Conservation (phyloP, 2,113 vertebrate species). For the Nestor notabilis region DNA sequence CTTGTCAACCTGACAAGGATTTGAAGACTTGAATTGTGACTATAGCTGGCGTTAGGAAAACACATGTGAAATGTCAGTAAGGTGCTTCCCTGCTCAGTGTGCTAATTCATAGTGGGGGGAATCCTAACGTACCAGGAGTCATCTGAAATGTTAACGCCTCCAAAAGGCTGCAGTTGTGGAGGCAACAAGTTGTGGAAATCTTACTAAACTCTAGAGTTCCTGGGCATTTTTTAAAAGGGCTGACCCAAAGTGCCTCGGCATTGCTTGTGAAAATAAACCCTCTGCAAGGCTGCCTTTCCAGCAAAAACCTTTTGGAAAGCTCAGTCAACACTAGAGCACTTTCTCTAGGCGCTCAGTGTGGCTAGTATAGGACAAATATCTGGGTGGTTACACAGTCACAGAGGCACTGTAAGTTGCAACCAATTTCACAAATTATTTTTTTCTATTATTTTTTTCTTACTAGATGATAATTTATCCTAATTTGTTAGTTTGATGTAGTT, state of each 20-base stretch:
- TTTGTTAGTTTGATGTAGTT: background rate
- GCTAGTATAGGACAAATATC: background rate
- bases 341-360: background rate
- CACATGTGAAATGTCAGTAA: background rate
- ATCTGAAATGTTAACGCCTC: background rate
- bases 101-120: background rate
- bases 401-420: background rate
- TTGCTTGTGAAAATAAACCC: background rate
- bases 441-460: background rate
- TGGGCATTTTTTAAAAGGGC: background rate
- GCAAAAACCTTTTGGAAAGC: background rate
- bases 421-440: accelerated
- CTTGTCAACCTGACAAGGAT: background rate
- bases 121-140: background rate
- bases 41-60: background rate
- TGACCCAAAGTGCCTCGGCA: background rate
- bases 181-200: background rate
- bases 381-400: background rate
- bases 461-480: background rate
- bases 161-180: background rate
- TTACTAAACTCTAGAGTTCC: background rate
- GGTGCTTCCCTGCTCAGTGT: background rate
- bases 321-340: background rate
- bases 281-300: background rate
- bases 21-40: background rate